A percentile compares a stretch with the other conserved stretches of the same genome.
Conservation (phyloP, 2,888 invertebrate species). For the Acleris cristana region DNA sequence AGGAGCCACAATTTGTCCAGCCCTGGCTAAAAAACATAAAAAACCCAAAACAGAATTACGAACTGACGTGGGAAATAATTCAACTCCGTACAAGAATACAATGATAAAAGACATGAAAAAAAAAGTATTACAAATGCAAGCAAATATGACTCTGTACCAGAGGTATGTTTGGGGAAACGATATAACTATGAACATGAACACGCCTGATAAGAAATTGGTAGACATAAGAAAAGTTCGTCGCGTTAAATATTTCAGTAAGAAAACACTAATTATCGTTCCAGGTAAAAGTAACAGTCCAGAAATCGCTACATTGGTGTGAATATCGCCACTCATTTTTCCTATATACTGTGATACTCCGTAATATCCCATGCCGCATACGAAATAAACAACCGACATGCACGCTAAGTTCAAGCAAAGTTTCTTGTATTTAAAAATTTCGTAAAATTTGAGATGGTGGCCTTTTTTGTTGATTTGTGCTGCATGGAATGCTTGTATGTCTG, state of each 20-base stretch:
- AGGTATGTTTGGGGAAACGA: conserved; percentile 50
- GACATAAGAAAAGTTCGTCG: conserved; percentile 85
- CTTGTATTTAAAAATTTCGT: conserved; percentile 64
- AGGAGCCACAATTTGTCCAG: conserved; percentile 92
- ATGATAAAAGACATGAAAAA: conserved; percentile 92
- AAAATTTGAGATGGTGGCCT: conserved; percentile 53
- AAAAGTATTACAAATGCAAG: conserved; percentile 89
- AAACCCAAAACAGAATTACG: conserved; percentile 92
- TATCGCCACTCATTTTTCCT: conserved; percentile 88
- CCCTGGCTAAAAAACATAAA: conserved; percentile 90
- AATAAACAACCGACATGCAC: conserved; percentile 88
- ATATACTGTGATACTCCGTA: conserved; percentile 93
- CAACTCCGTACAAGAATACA: conserved; percentile 92
- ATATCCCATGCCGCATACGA: conserved; percentile 91
- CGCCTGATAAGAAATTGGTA: conserved; percentile 73
- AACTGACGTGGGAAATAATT: conserved; percentile 93
- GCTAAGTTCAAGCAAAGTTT: conserved; percentile 85
- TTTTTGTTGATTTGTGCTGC: conserved; percentile 37
- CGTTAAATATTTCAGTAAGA: conserved; percentile 84
- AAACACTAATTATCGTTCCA: conserved; percentile 83
- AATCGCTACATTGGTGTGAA: conserved; percentile 90
- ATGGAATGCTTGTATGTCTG: conserved; percentile 56
- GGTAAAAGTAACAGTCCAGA: conserved; percentile 87
- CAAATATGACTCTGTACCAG: conserved; percentile 83
- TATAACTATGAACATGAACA: conserved; percentile 60